A percentile compares a stretch with the other conserved stretches of the same genome.
These are phyloP conservation scores for Centropus bengalensis DNA, from an alignment of 2,113 vertebrate genomes.

Conservation along the genomic window DNA sequence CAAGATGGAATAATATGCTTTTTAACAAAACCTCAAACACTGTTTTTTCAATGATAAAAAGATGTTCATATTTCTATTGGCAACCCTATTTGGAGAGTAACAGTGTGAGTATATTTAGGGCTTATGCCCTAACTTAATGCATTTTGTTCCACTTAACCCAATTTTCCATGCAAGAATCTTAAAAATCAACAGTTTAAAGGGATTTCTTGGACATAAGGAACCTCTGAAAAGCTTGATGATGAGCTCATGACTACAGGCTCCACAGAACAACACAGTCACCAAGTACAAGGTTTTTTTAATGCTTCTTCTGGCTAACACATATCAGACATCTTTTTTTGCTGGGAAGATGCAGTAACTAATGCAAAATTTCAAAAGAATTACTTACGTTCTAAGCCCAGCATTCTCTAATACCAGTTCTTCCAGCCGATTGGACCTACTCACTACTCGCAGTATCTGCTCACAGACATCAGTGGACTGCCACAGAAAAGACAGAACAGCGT, in stretches of 20 bases:
- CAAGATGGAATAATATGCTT: background rate
- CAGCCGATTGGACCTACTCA: constrained; percentile 89
- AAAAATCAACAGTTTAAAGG: background rate
- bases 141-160: background rate
- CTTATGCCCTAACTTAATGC: background rate
- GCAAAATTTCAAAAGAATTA: background rate
- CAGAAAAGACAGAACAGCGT: constrained; percentile 43
- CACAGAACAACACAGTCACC: background rate
- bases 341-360: background rate
- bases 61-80: background rate
- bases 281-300: background rate
- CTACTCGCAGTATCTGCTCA: constrained; percentile 93
- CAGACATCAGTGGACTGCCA: constrained; percentile 92
- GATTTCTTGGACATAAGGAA: background rate
- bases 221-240: background rate
- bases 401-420: constrained; percentile 96
- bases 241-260: background rate
- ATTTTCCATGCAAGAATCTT: background rate
- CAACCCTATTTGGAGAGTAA: background rate
- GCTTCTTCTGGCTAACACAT: background rate
- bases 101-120: background rate
- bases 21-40: background rate
- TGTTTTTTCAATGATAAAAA: background rate
- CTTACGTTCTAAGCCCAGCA: constrained; percentile 93
- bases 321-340: background rate